phyloP scores from a whole-genome alignment of 2,113 vertebrate species.

The Anoplopoma fimbria region DNA sequence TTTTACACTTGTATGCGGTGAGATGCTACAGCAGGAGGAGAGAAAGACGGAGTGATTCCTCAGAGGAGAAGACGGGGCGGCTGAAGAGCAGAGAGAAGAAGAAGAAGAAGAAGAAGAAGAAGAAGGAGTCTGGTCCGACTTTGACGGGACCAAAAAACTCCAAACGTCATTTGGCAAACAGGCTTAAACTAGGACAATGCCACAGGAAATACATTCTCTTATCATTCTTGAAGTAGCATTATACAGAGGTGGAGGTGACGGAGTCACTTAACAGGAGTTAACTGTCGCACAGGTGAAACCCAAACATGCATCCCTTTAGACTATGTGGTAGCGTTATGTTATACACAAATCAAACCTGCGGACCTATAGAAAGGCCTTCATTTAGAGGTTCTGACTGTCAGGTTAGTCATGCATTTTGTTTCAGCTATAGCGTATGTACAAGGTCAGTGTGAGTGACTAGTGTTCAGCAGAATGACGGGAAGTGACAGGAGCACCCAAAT shows the following conservation, averaged over 20 bases:
- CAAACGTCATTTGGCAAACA: conserved; percentile 62
- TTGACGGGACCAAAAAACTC: conserved; percentile 15
- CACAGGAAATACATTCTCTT: conserved; percentile 80
- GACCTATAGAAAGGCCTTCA: conserved; percentile 75
- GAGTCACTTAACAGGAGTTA: conserved; percentile 65
- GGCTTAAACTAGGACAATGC: conserved; percentile 57
- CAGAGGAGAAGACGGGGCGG: not conserved
- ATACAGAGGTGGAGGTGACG: conserved; percentile 70
- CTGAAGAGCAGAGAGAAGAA: conserved; percentile 1
- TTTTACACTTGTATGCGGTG: conserved; percentile 16
- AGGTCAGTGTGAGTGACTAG: conserved; percentile 54
- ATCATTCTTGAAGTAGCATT: conserved; percentile 73
- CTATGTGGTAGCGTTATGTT: conserved; percentile 66
- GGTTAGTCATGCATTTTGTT: conserved; percentile 80
- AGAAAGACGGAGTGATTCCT: conserved; percentile 21
- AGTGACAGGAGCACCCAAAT: conserved; percentile 13
- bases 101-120: no score
- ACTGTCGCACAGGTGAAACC: conserved; percentile 68
- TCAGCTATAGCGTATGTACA: conserved; percentile 83
- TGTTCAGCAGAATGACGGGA: conserved; percentile 43
- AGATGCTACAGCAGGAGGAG: conserved; percentile 66
- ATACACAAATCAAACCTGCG: conserved; percentile 74
- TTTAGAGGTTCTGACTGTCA: conserved; percentile 70
- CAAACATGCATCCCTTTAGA: conserved; percentile 77
- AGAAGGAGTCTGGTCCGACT: not conserved